These are phyloP conservation scores for Pygocentrus nattereri DNA, from an alignment of 2,797 vertebrate species.

Conservation along the genomic window DNA sequence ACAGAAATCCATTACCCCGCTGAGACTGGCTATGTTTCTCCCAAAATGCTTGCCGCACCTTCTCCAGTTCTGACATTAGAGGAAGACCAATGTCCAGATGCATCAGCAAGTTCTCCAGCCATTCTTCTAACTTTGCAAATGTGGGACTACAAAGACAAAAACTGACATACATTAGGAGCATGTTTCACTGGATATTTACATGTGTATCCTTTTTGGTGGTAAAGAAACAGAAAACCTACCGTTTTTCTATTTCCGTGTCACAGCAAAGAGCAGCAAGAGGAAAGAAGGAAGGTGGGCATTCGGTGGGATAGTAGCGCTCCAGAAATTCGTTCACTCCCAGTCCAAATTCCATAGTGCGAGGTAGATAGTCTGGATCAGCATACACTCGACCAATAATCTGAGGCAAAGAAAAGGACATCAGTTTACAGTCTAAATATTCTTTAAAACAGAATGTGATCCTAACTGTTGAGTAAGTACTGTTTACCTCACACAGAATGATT, in stretches of 20 bases:
- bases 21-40: constrained; percentile 71
- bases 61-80: constrained; percentile 88
- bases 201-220: neutral
- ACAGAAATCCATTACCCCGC: constrained; percentile 16
- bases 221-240: constrained; percentile 73
- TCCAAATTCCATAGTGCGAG: constrained; percentile 92
- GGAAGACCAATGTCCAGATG: constrained; percentile 89
- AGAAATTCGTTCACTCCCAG: constrained; percentile 89
- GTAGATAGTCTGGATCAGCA: constrained; percentile 94
- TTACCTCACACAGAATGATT: constrained; percentile 95
- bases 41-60: constrained; percentile 86
- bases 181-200: neutral
- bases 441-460: neutral
- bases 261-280: constrained; percentile 91
- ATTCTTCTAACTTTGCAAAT: constrained; percentile 91
- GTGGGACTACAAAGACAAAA: constrained; percentile 77
- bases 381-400: constrained; percentile 95
- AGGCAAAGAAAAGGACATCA: neutral
- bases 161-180: constrained; percentile 12
- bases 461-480: neutral
- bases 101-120: constrained; percentile 90
- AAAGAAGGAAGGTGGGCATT: constrained; percentile 90
- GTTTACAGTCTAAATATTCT: neutral
- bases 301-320: constrained; percentile 83
- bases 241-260: constrained; percentile 90